These are phyloP conservation scores for Anarhynchus alexandrinus DNA, from an alignment of 2,113 vertebrate genomes.

Conservation along the genomic window DNA sequence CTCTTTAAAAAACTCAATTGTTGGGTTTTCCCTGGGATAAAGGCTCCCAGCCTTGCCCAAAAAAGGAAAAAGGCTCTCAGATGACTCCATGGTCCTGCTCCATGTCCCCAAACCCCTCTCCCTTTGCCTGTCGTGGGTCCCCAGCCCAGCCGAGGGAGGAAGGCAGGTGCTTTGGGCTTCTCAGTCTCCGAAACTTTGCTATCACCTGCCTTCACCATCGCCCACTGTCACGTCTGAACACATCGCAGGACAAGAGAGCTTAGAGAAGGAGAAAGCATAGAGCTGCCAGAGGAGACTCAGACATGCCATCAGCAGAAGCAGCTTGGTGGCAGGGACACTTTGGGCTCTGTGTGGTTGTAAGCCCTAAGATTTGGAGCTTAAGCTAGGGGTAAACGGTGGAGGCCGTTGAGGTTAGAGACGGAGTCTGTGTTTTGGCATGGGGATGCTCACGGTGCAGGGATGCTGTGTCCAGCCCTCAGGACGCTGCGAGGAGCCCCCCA, in stretches of 20 bases:
- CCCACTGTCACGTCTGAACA: fast-evolving
- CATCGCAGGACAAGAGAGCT: neutral
- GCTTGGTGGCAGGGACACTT: neutral
- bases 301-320: neutral
- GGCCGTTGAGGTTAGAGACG: neutral
- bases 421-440: neutral
- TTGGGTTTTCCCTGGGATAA: neutral
- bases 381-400: neutral
- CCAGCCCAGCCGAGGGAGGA: neutral
- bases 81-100: neutral
- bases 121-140: neutral
- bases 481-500: neutral
- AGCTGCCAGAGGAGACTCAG: neutral
- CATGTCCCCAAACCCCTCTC: neutral
- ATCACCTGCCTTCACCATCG: neutral
- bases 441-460: neutral
- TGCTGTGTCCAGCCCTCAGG: neutral
- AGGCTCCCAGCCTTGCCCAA: neutral
- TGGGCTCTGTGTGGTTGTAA: neutral
- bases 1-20: neutral
- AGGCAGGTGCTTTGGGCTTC: neutral
- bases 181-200: neutral
- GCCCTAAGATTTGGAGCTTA: neutral
- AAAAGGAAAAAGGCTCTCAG: neutral
- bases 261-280: neutral